Evolutionary conservation across 2,113 vertebrate genomes (phyloP).

Genomic region (Arizona elegans): DNA sequence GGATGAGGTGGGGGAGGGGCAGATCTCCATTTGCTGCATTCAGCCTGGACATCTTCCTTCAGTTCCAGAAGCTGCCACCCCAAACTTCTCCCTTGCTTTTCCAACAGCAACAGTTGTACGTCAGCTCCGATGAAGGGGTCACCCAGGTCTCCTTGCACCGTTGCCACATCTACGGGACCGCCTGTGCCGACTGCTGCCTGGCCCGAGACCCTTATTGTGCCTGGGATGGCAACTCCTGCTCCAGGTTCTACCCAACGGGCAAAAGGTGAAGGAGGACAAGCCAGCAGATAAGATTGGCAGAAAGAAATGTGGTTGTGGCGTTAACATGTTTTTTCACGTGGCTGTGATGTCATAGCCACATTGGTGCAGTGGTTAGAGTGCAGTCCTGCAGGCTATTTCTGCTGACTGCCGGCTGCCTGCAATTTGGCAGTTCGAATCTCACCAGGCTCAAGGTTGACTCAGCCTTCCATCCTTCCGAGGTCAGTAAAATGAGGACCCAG

Average conservation of each 20-base stretch:
- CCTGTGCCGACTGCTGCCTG: slow-evolving; percentile 96
- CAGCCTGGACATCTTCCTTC: slow-evolving; percentile 20
- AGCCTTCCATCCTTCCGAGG: no score
- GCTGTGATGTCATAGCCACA: no score
- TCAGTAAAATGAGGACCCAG: no score
- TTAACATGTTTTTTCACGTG: accelerated
- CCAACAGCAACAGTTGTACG: slow-evolving; percentile 92
- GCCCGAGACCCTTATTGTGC: slow-evolving; percentile 95
- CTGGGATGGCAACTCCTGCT: slow-evolving; percentile 95
- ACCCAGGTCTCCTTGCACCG: slow-evolving; percentile 93
- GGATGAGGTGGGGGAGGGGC: neutral
- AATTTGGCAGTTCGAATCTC: no score
- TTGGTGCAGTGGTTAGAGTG: no score
- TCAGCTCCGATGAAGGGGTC: slow-evolving; percentile 90
- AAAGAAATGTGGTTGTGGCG: neutral
- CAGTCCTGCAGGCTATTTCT: no score
- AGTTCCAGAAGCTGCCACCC: slow-evolving; percentile 37
- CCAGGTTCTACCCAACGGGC: slow-evolving; percentile 91
- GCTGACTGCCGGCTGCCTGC: no score
- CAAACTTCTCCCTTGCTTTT: slow-evolving; percentile 30
- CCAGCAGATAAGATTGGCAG: neutral
- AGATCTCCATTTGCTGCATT: slow-evolving; percentile 1
- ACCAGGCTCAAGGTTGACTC: no score
- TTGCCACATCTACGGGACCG: slow-evolving; percentile 89
- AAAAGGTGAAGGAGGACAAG: slow-evolving; percentile 79